These are phyloP conservation scores for Cynocephalus volans DNA, from an alignment of 2,113 vertebrate genomes.

Conservation along the genomic window DNA sequence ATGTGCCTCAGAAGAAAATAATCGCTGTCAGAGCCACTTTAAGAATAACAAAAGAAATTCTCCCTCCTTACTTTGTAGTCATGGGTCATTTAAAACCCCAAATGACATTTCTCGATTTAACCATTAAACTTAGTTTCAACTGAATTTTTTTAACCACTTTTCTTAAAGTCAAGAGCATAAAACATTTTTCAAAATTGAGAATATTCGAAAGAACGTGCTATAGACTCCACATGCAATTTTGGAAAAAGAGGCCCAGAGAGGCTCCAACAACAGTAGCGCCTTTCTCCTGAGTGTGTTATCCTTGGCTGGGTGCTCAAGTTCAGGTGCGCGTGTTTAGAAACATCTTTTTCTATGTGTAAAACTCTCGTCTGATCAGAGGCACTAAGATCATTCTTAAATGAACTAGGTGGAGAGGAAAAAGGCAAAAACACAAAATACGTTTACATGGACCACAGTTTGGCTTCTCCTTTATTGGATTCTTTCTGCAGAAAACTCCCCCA, in stretches of 20 bases:
- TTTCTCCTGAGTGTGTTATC: not conserved
- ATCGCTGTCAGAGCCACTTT: not conserved
- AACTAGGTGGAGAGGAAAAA: not conserved
- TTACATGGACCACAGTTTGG: not conserved
- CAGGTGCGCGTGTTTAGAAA: not conserved
- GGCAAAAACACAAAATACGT: not conserved
- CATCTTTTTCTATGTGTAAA: not conserved
- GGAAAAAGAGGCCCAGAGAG: not conserved
- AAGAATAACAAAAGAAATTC: not conserved
- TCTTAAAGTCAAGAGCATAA: not conserved
- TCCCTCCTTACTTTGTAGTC: not conserved
- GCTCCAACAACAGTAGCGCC: too few relatives aligned
- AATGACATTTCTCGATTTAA: not conserved
- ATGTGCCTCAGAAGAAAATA: not conserved
- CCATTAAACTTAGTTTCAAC: not conserved
- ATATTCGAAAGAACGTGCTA: not conserved
- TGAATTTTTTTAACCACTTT: not conserved
- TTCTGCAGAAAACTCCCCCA: rapidly evolving
- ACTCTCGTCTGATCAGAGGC: not conserved
- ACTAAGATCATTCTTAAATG: not conserved
- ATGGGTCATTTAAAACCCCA: not conserved
- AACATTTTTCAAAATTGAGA: not conserved
- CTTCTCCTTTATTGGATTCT: not conserved
- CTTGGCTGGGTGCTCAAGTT: not conserved
- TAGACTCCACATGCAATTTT: not conserved